Base-by-base conservation (phyloP, 2,888 invertebrate genomes). In the Gortyna flavago region DNA sequence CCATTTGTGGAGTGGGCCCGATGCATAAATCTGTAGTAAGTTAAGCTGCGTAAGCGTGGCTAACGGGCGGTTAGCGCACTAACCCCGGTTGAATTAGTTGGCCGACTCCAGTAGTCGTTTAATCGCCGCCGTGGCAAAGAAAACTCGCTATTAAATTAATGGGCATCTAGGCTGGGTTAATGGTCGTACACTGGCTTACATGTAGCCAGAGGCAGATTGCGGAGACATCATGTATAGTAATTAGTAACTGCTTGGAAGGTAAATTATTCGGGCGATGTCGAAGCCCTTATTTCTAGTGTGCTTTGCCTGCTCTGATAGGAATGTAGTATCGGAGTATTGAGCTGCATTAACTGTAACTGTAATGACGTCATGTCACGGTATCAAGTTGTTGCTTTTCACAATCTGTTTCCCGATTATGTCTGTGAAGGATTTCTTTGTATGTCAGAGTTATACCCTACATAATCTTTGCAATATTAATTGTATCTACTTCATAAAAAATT, bases 81-180 rank as follows among this genome's bases (percentile, higher is more conserved):
- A 81, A 81, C 83, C 79, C 87, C 75, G 86, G 88, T 89, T 90
- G 92, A 94, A 95, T 94, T 93, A 94, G 93, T 93, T 90, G 75
- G 80, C 69, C 35, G 90, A 90, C 90, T 90, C 89, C 85, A 86
- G 80, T 79, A 92, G 91, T 90, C 90, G 90, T 91, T 93, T 93
- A 94, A 93, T 92, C 92, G 92, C 88, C 80, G 85, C 85, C 84
- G 91, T 90, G 88, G 92, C 89, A 94, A 95, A 94, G 94, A 95
- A 94, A 95, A 93, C 91, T 89, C 85, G 92, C 93, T 93, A 93
- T 95, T 93, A 95, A 95, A 93, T 94, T 93, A 95, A 95, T 93
- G 93, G 92, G 86, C 91, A 90, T 89, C 89, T 89, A 89, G 91
- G 90, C 92, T 92, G 77, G 78, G 79, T 83, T 87, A 87, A 87